Percentiles rank a stretch among this genome's conserved stretches.
These are phyloP conservation scores for Linnaemya vulpina DNA, from an alignment of 2,888 invertebrate genomes.

Conservation along the genomic window DNA sequence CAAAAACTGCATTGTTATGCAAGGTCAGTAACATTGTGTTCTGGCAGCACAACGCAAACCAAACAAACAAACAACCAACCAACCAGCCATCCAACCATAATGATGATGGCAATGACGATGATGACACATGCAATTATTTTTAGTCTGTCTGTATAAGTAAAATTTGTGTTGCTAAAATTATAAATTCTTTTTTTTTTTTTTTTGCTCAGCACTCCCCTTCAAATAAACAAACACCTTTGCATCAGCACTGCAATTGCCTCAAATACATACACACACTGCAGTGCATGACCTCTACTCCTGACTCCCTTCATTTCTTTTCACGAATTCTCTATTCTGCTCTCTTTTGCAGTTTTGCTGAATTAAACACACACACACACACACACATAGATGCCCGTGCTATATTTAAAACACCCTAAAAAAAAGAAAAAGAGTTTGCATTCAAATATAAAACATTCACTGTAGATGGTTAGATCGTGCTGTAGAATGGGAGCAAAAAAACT, in stretches of 20 bases:
- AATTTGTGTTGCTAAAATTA: neutral
- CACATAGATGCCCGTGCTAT: neutral
- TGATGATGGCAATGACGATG: constrained; percentile 65
- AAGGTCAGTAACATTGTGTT: constrained; percentile 71
- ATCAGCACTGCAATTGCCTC: constrained; percentile 45
- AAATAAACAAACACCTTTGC: constrained; percentile 52
- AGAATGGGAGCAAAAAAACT: constrained; percentile 64
- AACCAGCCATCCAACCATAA: constrained; percentile 39
- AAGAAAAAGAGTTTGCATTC: neutral
- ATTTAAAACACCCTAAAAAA: constrained; percentile 50
- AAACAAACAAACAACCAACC: constrained; percentile 29
- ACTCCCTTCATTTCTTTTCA: neutral
- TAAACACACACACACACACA: neutral
- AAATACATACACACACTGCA: constrained; percentile 34
- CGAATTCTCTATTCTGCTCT: neutral
- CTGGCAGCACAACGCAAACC: constrained; percentile 34
- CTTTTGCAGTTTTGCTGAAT: constrained; percentile 18
- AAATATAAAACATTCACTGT: constrained; percentile 45
- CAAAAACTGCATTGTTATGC: constrained; percentile 71
- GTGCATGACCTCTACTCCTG: constrained; percentile 49
- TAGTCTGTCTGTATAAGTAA: constrained; percentile 58
- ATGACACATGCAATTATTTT: constrained; percentile 72
- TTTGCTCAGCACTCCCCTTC: constrained; percentile 36
- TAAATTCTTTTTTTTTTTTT: no score
- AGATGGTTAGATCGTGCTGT: constrained; percentile 40